A percentile compares a stretch with the other conserved stretches of the same genome.
Evolutionary conservation across 2,888 invertebrate genomes (phyloP).

Genomic region (Zygogramma bicolorata): DNA sequence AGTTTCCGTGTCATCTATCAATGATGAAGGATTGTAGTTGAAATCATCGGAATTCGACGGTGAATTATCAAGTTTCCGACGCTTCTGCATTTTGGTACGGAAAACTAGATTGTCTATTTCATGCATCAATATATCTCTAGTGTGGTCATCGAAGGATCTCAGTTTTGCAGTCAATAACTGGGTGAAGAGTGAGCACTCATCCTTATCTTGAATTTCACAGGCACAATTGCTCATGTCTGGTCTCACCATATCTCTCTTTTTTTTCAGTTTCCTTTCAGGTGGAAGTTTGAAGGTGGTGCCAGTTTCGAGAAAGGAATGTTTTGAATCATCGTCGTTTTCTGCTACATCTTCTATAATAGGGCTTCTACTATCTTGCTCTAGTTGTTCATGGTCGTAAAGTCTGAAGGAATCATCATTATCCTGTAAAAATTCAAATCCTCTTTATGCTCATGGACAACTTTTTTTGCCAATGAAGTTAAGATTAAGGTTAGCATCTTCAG

Average conservation of each 20-base stretch:
- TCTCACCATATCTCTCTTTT: neutral
- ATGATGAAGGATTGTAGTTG: neutral
- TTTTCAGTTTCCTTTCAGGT: neutral
- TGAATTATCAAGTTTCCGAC: neutral
- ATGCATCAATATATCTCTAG: slow-evolving; percentile 9
- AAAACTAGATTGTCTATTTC: slow-evolving; percentile 18
- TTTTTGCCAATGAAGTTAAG: no score
- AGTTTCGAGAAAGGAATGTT: slow-evolving; percentile 1
- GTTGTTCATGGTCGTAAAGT: neutral
- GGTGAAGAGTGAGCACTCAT: slow-evolving; percentile 10
- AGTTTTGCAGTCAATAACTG: neutral
- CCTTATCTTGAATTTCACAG: neutral
- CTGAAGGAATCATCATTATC: neutral
- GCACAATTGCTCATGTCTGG: neutral
- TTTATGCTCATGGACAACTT: neutral
- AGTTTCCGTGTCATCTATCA: neutral
- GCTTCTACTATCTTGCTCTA: neutral
- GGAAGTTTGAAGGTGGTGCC: neutral
- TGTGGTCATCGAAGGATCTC: slow-evolving; percentile 10
- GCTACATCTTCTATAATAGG: neutral
- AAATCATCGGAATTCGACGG: neutral
- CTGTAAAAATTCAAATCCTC: neutral
- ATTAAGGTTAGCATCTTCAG: no score
- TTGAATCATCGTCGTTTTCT: neutral
- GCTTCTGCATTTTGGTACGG: neutral